Conservation (phyloP, 2,113 vertebrate species). For the Elaphurus davidianus region DNA sequence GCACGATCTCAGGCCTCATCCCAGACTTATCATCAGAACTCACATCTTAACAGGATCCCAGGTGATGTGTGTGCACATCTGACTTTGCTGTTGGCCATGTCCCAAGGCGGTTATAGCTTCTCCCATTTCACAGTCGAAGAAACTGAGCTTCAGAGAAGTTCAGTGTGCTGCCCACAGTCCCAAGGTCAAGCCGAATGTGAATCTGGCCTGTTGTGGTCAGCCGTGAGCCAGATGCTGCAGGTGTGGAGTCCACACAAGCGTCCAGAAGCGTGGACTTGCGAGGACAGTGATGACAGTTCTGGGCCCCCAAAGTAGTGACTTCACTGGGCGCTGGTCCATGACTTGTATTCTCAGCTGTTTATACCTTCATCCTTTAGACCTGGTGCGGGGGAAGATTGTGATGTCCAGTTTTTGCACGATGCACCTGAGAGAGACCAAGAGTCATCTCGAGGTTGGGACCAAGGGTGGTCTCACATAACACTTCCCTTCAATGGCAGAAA, state of each 20-base stretch:
- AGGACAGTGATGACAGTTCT: slow-evolving; percentile 57
- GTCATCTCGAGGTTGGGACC: background rate
- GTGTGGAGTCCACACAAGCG: background rate
- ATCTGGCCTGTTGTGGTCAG: background rate
- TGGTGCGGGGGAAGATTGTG: background rate
- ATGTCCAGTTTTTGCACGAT: background rate
- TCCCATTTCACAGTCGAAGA: slow-evolving; percentile 6
- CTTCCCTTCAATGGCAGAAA: background rate
- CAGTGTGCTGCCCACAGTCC: background rate
- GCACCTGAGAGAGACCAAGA: background rate
- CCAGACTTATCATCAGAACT: background rate
- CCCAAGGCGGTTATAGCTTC: background rate
- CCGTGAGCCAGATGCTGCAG: slow-evolving; percentile 22
- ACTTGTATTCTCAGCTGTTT: slow-evolving; percentile 38
- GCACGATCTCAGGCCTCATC: background rate
- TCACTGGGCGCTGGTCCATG: slow-evolving; percentile 39
- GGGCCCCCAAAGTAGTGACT: slow-evolving; percentile 32
- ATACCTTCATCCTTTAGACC: background rate
- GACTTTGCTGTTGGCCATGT: background rate
- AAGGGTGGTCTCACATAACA: background rate
- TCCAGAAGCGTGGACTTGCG: slow-evolving; percentile 35
- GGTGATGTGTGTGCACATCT: background rate
- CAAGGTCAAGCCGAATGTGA: background rate
- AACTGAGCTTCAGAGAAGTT: background rate
- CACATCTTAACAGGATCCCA: background rate